Evolutionary conservation across 2,797 vertebrate genomes (phyloP).

Genomic region (Chrysocyon brachyurus): DNA sequence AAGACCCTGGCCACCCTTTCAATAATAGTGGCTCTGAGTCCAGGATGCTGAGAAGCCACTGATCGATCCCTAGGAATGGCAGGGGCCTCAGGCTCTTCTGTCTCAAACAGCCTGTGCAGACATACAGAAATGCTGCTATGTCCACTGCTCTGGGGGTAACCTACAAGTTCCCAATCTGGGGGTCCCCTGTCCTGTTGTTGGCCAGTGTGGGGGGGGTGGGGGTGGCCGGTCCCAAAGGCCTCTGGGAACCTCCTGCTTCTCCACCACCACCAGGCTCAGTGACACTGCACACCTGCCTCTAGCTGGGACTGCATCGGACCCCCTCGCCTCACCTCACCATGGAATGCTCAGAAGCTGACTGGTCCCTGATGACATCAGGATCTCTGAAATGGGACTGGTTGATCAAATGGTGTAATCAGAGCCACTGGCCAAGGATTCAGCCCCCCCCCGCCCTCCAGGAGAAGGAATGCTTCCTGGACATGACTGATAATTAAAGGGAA

Average conservation of each 20-base stretch:
- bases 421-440: neutral
- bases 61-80: accelerated
- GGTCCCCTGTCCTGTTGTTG: neutral
- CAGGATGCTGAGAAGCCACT: neutral
- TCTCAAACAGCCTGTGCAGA: neutral
- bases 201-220: neutral
- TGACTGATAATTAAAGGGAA: neutral
- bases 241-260: neutral
- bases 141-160: neutral
- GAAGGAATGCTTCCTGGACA: neutral
- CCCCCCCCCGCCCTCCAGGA: too few species aligned
- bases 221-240: too few species aligned
- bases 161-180: neutral
- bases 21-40: too few species aligned
- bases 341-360: neutral
- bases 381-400: neutral
- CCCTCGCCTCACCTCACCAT: neutral
- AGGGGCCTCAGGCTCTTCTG: neutral
- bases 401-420: neutral
- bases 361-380: constrained; percentile 17
- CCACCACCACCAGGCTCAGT: neutral
- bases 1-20: neutral
- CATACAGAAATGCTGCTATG: neutral
- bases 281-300: neutral
- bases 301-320: neutral